Evolutionary conservation across 2,113 vertebrate genomes (phyloP), one percentile per base, ranked within the genome.

Genomic region (Axis porcinus): DNA sequence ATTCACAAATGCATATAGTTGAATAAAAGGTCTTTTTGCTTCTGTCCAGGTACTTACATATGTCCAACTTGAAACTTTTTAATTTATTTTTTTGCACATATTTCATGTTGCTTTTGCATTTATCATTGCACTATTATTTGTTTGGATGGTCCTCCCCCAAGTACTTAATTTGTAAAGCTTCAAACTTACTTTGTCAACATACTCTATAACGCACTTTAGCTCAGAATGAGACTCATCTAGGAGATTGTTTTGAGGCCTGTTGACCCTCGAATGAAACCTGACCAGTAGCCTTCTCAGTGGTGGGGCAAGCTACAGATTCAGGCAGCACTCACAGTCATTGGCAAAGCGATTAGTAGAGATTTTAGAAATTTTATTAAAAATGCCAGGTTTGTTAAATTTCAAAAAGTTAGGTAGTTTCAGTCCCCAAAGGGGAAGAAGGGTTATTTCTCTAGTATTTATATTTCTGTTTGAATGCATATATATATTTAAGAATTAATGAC

Each of bases 281-380:
- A 11, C 13, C 30, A 58, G 45, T 50, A 28, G 23, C 52, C 1
- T 28, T 95, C 30, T 36, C 60, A 67, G 47, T 78, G 78, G 12
- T 57, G 7, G 27, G n/a, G 45, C 23, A 82, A 76, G 11, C 28
- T 89, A 62, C 16, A 90, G 40, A 52, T 95, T 95, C 27, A 67
- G 33, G 36, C 33, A n/a, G n/a, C 82, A 97, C 45, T 89, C n/a
- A 89, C 57, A 55, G 57, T 88, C 50, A 70, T 62, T 7, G 27
- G 89, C 27, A 94, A 86, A 94, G 47, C 13, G 47, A 12, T 70
- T 45, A 55, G 54, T 0, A 85, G 84, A 82, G 30, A 81, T 52
- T 96, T 93, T 89, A 92, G 33, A 76, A 86, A 86, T 92, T 92
- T 94, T 85, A 83, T 64, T 85, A 7, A 92, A 60, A 82, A 76